These are phyloP conservation scores for Doryteuthis pealeii DNA, from an alignment of 1,140 invertebrate species.

Conservation along the genomic window DNA sequence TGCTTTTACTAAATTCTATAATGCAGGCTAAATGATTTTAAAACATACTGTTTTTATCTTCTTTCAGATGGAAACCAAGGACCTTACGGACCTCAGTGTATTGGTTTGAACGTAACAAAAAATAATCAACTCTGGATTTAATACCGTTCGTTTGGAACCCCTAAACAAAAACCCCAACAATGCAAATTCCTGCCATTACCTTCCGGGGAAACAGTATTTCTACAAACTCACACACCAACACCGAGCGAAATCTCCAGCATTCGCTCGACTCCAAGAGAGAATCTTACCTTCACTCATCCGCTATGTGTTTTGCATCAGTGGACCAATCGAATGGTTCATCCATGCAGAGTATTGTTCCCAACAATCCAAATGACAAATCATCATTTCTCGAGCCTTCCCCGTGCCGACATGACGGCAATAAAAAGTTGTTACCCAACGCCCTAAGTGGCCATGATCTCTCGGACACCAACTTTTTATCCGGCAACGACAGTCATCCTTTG, in stretches of 20 bases:
- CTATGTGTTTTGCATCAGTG: conserved; percentile 15
- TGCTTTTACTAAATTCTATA: too few species aligned
- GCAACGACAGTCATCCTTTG: conserved; percentile 33
- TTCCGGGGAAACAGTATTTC: conserved; percentile 37
- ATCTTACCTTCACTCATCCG: conserved; percentile 36
- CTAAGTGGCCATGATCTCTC: conserved; percentile 24
- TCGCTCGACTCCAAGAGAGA: conserved; percentile 33
- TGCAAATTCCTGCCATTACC: conserved; percentile 20
- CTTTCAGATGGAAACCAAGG: conserved; percentile 23
- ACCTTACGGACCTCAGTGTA: conserved; percentile 28
- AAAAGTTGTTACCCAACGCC: conserved; percentile 42
- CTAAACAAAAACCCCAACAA: conserved; percentile 20
- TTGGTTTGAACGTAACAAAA: conserved; percentile 22
- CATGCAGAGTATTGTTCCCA: conserved; percentile 22
- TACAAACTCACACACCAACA: conserved; percentile 53
- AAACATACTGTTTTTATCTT: too few species aligned
- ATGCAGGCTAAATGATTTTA: too few species aligned
- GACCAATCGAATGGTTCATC: conserved; percentile 22
- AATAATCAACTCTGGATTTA: conserved; percentile 11
- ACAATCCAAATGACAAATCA: conserved; percentile 35
- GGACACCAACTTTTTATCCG: conserved; percentile 26
- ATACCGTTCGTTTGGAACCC: conserved; percentile 63
- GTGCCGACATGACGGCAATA: conserved; percentile 43
- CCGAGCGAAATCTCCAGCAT: conserved; percentile 57
- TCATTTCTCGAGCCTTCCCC: conserved; percentile 47